A percentile compares a stretch with the other conserved stretches of the same genome.
These are phyloP conservation scores for Myrmecobius fasciatus DNA, from an alignment of 2,113 vertebrate species.

Conservation along the genomic window DNA sequence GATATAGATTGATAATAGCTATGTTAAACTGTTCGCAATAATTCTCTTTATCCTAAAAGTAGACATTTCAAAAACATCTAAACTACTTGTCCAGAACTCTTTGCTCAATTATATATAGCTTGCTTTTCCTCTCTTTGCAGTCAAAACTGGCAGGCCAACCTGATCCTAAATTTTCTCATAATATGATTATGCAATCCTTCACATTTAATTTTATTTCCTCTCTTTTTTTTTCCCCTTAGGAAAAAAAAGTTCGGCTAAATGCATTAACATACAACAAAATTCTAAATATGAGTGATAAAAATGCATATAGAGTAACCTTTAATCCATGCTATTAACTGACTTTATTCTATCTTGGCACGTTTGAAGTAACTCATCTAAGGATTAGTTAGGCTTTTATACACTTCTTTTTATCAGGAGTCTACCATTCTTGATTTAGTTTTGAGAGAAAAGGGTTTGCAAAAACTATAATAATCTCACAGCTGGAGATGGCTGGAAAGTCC, in stretches of 20 bases:
- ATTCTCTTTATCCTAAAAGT: not conserved
- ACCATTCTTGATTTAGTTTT: conserved; percentile 74
- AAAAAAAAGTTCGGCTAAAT: conserved; percentile 60
- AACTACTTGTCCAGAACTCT: conserved; percentile 61
- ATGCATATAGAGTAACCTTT: conserved; percentile 70
- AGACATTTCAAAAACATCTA: conserved; percentile 41
- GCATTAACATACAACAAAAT: conserved; percentile 75
- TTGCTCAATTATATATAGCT: conserved; percentile 31
- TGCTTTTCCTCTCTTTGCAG: conserved; percentile 43
- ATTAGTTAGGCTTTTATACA: conserved; percentile 67
- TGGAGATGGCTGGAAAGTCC: conserved; percentile 61
- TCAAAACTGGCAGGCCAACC: conserved; percentile 59
- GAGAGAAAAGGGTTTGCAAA: conserved; percentile 75
- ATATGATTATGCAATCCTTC: conserved; percentile 62
- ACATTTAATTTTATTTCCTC: conserved; percentile 58
- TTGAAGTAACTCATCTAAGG: conserved; percentile 73
- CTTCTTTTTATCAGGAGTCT: conserved; percentile 78
- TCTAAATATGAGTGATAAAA: conserved; percentile 56
- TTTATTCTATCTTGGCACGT: conserved; percentile 64
- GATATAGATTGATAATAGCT: not conserved
- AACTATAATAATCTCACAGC: conserved; percentile 74
- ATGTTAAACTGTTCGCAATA: not conserved
- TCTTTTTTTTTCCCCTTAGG: conserved; percentile 25
- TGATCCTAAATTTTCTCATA: conserved; percentile 68
- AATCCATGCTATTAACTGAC: conserved; percentile 67